Base-by-base conservation (phyloP, 2,888 invertebrate genomes). In the Sminthurinus aureus region DNA sequence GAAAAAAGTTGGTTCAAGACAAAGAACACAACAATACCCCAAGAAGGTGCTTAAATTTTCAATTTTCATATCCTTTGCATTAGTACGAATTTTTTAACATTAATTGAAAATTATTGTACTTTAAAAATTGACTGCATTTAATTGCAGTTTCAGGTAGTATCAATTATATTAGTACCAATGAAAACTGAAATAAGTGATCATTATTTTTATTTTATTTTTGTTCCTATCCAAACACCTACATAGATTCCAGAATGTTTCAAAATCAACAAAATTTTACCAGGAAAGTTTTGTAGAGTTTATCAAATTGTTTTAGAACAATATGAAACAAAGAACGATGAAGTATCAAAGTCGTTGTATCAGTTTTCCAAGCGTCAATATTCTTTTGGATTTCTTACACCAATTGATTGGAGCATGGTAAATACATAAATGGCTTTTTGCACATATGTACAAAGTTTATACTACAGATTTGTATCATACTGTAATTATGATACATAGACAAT, bases 21-120 rank as follows among this genome's bases (percentile, higher is more conserved):
- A 81, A 15, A 74, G 85, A 9, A 66, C 73, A 20, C 81, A 81
- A 22, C 81, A 83, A 81, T 87, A 86, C 74, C 51, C 38, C 0
- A 88, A 88, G 84, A 81, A 84, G 78, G 85, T 88, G 6, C 38
- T 38, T 38, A 51, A n/a, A 50, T 22, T 64, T 22, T 38, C 20
- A 77, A 22, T 18, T 74, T 20, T 74, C 11, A n/a, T n/a, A n/a
- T n/a, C n/a, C n/a, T n/a, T n/a, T n/a, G n/a, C n/a, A n/a, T n/a
- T n/a, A n/a, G n/a, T n/a, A n/a, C n/a, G n/a, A n/a, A n/a, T n/a
- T n/a, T n/a, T n/a, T n/a, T n/a, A n/a, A n/a, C n/a, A n/a, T n/a
- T n/a, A n/a, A n/a, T n/a, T n/a, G n/a, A n/a, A n/a, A n/a, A n/a
- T n/a, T n/a, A n/a, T n/a, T n/a, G n/a, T n/a, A n/a, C n/a, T n/a